Percentiles rank a stretch among this genome's conserved stretches.
Evolutionary conservation across 2,888 invertebrate species (phyloP).

Genomic region (Candidula unifasciata): DNA sequence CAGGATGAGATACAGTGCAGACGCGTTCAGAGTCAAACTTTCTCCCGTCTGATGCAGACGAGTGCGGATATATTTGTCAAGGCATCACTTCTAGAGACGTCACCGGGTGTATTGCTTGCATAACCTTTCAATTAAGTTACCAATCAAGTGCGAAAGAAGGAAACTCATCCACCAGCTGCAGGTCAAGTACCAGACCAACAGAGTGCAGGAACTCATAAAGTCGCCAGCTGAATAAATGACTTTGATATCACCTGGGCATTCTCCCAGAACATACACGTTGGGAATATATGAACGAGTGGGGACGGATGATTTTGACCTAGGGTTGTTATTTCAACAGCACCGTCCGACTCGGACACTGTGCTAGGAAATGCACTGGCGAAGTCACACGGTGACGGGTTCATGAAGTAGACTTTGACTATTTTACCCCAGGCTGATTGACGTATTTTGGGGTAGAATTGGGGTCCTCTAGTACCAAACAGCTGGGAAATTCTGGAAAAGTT

Average conservation of each 20-base stretch:
- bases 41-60: not conserved
- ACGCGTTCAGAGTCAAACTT: not conserved
- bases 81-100: slow-evolving; percentile 15
- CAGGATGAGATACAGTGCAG: slow-evolving; percentile 14
- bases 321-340: slow-evolving; percentile 8
- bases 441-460: not conserved
- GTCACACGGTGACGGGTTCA: slow-evolving; percentile 11
- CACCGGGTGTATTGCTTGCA: slow-evolving; percentile 23
- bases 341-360: slow-evolving; percentile 33
- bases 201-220: slow-evolving; percentile 21
- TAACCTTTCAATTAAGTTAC: slow-evolving; percentile 30
- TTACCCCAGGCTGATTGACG: slow-evolving; percentile 23
- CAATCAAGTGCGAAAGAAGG: slow-evolving; percentile 1
- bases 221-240: not conserved
- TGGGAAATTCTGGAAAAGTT: not conserved
- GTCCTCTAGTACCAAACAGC: slow-evolving; percentile 20
- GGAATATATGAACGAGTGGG: not conserved
- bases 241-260: not conserved
- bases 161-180: not conserved
- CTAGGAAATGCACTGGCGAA: slow-evolving; percentile 20
- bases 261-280: not conserved
- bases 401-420: slow-evolving; percentile 26
- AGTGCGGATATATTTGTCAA: slow-evolving; percentile 29
- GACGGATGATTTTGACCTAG: slow-evolving; percentile 10
- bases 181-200: slow-evolving; percentile 27